Conservation (phyloP, 2,113 vertebrate species). For the Donacobius atricapilla region DNA sequence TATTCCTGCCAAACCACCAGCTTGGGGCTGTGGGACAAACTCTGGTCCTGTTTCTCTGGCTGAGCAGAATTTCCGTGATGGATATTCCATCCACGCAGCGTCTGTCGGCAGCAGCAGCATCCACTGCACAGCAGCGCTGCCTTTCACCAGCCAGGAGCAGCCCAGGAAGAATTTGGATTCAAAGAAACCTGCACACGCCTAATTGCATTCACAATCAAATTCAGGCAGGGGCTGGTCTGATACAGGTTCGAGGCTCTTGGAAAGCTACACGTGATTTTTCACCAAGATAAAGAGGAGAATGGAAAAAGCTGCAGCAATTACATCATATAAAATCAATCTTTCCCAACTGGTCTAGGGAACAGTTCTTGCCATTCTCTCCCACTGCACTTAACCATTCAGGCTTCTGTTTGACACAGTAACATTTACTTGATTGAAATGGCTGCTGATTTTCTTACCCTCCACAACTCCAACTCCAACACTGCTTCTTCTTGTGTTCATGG, state of each 20-base stretch:
- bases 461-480: slow-evolving; percentile 96
- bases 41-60: neutral
- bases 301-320: neutral
- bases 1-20: slow-evolving; percentile 12
- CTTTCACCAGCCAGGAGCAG: neutral
- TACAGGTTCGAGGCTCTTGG: neutral
- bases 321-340: neutral
- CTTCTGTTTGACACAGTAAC: neutral
- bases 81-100: neutral
- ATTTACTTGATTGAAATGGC: neutral
- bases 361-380: neutral
- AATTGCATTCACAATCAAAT: neutral
- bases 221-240: neutral
- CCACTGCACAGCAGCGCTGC: neutral
- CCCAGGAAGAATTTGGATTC: neutral
- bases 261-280: neutral
- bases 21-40: neutral
- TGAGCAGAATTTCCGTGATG: neutral
- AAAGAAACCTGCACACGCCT: neutral
- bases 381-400: neutral
- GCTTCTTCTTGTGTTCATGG: slow-evolving; percentile 96
- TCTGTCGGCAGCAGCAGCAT: neutral
- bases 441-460: slow-evolving; percentile 80
- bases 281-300: neutral
- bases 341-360: neutral